phyloP scores from a whole-genome alignment of 1,140 invertebrate genomes.

The Bombus confusus region DNA sequence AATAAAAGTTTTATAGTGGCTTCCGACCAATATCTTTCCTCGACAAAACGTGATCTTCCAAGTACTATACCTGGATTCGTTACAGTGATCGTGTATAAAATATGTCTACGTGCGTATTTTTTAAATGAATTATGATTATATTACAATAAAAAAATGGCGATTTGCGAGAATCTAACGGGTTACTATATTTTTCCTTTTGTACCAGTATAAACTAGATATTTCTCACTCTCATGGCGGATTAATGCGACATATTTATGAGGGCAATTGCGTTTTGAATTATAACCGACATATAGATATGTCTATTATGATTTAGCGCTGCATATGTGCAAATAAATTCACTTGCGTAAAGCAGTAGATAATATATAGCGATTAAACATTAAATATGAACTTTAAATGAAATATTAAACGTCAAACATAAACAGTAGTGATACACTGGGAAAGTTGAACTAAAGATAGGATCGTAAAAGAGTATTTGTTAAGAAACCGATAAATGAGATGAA shows the following conservation, averaged over 20 bases:
- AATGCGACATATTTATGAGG: background rate
- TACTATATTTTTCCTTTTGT: background rate
- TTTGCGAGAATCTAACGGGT: background rate
- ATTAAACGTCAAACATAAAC: too few species aligned
- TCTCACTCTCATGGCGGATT: background rate
- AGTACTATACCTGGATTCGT: slow-evolving; percentile 14
- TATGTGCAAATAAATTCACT: background rate
- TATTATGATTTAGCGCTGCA: background rate
- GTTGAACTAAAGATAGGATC: background rate
- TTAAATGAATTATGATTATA: background rate
- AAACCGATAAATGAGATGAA: background rate
- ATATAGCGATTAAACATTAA: too few species aligned
- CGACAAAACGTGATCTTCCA: slow-evolving; percentile 5
- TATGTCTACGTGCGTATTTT: background rate
- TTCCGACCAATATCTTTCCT: slow-evolving; percentile 61
- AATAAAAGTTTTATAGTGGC: slow-evolving; percentile 68
- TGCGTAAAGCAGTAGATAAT: background rate
- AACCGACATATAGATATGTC: background rate
- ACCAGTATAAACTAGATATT: background rate
- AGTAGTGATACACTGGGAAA: too few species aligned
- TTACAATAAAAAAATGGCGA: background rate
- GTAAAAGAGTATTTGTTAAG: background rate
- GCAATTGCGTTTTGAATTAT: background rate
- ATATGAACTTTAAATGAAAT: too few species aligned
- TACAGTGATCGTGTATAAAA: background rate